Evolutionary conservation across 2,113 vertebrate genomes (phyloP).

Genomic region (Oreotragus oreotragus): DNA sequence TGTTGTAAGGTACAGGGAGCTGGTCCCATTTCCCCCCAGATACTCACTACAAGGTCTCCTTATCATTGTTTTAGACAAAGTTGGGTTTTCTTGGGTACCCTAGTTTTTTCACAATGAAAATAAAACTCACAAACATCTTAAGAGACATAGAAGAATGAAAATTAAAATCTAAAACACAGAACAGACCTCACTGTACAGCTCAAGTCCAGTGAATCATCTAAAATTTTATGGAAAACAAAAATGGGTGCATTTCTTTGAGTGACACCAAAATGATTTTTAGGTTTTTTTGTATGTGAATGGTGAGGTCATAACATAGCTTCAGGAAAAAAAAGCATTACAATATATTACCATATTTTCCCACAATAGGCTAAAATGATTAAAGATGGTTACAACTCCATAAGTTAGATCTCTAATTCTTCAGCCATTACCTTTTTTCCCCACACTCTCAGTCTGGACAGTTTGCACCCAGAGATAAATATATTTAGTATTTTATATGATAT

Average conservation of each 20-base stretch:
- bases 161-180: background rate
- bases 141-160: background rate
- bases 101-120: background rate
- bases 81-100: background rate
- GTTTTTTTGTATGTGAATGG: background rate
- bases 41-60: background rate
- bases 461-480: background rate
- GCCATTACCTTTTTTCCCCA: background rate
- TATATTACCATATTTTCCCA: background rate
- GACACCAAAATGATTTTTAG: background rate
- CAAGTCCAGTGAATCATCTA: background rate
- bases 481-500: background rate
- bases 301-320: background rate
- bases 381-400: background rate
- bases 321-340: background rate
- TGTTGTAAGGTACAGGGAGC: accelerated
- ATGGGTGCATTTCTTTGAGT: background rate
- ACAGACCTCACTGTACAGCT: background rate
- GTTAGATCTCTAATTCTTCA: background rate
- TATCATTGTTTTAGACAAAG: background rate
- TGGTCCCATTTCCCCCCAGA: accelerated
- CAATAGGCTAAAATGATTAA: background rate
- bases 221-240: background rate
- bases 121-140: background rate
- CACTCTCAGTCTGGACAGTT: background rate